Percentiles rank a stretch among this genome's conserved stretches.
These are phyloP conservation scores for Drosophila colorata DNA, from an alignment of 2,888 invertebrate species.

Conservation along the genomic window DNA sequence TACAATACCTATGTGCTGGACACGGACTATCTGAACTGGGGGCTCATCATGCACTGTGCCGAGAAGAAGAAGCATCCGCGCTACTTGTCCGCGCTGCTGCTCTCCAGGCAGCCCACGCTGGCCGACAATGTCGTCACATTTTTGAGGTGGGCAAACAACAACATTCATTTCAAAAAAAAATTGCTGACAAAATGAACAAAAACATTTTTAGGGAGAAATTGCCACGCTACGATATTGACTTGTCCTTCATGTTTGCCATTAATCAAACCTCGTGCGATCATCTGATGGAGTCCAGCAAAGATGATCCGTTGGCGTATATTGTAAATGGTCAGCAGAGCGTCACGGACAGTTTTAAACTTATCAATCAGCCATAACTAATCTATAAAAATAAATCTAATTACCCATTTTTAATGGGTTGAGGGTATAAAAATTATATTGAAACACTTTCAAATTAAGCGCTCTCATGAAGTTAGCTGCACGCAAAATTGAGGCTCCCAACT, in stretches of 20 bases:
- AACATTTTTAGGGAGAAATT: constrained; percentile 81
- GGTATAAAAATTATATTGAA: too few species aligned
- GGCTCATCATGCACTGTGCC: constrained; percentile 93
- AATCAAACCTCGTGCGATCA: constrained; percentile 88
- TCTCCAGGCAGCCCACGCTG: constrained; percentile 88
- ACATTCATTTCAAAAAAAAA: constrained; percentile 1
- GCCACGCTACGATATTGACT: constrained; percentile 91
- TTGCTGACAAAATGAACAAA: too few species aligned
- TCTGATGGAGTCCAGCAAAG: constrained; percentile 81
- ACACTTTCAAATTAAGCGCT: constrained; percentile 38
- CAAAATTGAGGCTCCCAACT: neutral
- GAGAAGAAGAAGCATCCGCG: constrained; percentile 92
- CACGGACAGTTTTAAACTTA: constrained; percentile 78
- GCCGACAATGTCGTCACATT: constrained; percentile 87
- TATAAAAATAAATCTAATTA: constrained; percentile 12
- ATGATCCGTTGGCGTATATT: constrained; percentile 83
- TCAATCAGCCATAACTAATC: constrained; percentile 55
- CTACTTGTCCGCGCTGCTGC: constrained; percentile 93
- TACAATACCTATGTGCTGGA: constrained; percentile 95
- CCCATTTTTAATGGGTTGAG: too few species aligned
- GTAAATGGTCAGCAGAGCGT: constrained; percentile 79
- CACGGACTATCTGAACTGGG: constrained; percentile 93
- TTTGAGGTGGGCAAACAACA: constrained; percentile 71
- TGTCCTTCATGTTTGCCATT: constrained; percentile 93
- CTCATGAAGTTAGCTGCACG: constrained; percentile 25